Conservation (phyloP, 2,113 vertebrate species). For the Hydrolagus affinis region DNA sequence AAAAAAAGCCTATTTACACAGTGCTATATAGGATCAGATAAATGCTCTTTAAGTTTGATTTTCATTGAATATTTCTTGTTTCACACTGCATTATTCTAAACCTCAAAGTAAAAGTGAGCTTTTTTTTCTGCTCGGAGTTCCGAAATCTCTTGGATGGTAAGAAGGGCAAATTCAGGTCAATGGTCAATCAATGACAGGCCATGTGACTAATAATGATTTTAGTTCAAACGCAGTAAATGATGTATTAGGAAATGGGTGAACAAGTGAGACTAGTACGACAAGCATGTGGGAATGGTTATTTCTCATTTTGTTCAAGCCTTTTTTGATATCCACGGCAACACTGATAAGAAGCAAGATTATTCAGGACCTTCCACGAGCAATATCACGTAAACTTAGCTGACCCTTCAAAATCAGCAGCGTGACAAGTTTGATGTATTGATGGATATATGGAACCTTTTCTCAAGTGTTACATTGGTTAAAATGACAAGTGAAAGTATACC, state of each 20-base stretch:
- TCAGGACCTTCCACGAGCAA: not conserved
- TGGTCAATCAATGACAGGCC: not conserved
- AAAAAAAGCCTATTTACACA: not conserved
- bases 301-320: not conserved
- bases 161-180: slow-evolving; percentile 1
- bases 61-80: not conserved
- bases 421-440: not conserved
- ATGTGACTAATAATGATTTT: not conserved
- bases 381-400: not conserved
- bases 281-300: slow-evolving; percentile 6
- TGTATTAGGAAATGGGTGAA: not conserved
- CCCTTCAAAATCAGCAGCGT: not conserved
- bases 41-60: not conserved
- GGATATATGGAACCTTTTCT: not conserved
- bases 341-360: not conserved
- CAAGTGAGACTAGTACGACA: too few relatives aligned
- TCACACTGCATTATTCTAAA: not conserved
- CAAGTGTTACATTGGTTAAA: not conserved
- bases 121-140: too few relatives aligned
- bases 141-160: not conserved
- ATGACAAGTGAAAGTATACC: slow-evolving; percentile 21
- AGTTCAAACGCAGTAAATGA: slow-evolving; percentile 12
- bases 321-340: not conserved
- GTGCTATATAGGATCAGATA: not conserved
- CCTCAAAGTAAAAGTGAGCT: not conserved